phyloP scores from a whole-genome alignment of 2,113 vertebrate genomes.

The Aphelocoma coerulescens region DNA sequence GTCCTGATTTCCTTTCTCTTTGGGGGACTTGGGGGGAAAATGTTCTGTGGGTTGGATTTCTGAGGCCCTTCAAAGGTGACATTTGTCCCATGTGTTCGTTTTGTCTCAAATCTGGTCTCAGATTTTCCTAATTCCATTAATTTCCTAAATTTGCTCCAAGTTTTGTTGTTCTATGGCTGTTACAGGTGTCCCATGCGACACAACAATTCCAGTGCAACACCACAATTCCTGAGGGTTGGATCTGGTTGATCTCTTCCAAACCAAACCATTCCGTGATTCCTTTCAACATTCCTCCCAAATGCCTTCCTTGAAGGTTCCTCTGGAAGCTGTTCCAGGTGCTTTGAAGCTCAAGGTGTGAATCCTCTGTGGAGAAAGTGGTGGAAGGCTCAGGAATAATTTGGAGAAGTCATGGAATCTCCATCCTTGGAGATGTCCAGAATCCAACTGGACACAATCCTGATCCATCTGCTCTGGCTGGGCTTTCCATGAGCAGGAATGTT shows the following conservation, averaged over 20 bases:
- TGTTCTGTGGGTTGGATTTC: neutral
- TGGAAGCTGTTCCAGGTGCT: neutral
- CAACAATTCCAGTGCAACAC: neutral
- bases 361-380: neutral
- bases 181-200: rapidly evolving
- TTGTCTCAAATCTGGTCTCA: rapidly evolving
- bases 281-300: neutral
- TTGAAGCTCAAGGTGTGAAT: neutral
- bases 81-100: rapidly evolving
- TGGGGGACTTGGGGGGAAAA: neutral
- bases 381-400: neutral
- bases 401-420: neutral
- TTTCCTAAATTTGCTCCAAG: neutral
- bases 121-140: neutral
- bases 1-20: neutral
- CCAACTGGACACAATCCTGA: neutral
- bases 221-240: neutral
- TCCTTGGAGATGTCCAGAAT: neutral
- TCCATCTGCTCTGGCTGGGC: neutral
- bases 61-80: neutral
- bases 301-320: neutral
- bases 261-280: neutral
- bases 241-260: neutral
- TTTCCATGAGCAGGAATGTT: neutral
- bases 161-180: rapidly evolving